Evolutionary conservation across 2,113 vertebrate genomes (phyloP).

Genomic region (Aleadryas rufinucha): DNA sequence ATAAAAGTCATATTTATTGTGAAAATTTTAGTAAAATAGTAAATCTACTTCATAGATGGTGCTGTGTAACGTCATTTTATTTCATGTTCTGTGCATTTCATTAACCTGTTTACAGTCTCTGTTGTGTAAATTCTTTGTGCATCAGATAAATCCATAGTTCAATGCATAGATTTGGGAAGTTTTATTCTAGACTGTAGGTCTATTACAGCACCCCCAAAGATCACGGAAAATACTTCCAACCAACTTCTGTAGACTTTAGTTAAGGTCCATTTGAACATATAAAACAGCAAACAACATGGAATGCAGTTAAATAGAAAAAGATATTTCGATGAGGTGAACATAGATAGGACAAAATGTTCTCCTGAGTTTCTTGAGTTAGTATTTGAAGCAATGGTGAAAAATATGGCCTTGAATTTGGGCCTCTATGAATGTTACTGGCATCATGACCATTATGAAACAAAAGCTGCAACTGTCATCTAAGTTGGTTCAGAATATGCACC

Average conservation of each 20-base stretch:
- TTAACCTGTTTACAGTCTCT: not conserved
- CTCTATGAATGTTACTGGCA: constrained; percentile 92
- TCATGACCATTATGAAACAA: constrained; percentile 88
- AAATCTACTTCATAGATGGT: not conserved
- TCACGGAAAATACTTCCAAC: not conserved
- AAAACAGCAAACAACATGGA: not conserved
- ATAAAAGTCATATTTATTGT: not conserved
- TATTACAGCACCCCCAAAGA: not conserved
- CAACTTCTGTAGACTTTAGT: not conserved
- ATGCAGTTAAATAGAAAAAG: not conserved
- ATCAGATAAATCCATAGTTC: not conserved
- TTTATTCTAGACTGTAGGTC: not conserved
- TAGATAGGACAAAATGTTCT: not conserved
- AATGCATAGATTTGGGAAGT: not conserved
- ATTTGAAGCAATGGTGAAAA: constrained; percentile 88
- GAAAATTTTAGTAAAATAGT: not conserved
- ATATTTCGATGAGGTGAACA: not conserved
- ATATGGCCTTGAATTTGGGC: constrained; percentile 74
- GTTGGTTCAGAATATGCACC: constrained; percentile 99
- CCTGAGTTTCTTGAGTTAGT: constrained; percentile 23
- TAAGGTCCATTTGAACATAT: not conserved
- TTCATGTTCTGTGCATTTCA: not conserved
- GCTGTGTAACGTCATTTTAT: not conserved
- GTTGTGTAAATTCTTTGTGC: not conserved
- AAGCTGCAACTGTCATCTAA: constrained; percentile 99